Percentiles rank a stretch among this genome's conserved stretches.
Evolutionary conservation across 2,888 invertebrate species (phyloP).

Genomic region (Megalurothrips usitatus): DNA sequence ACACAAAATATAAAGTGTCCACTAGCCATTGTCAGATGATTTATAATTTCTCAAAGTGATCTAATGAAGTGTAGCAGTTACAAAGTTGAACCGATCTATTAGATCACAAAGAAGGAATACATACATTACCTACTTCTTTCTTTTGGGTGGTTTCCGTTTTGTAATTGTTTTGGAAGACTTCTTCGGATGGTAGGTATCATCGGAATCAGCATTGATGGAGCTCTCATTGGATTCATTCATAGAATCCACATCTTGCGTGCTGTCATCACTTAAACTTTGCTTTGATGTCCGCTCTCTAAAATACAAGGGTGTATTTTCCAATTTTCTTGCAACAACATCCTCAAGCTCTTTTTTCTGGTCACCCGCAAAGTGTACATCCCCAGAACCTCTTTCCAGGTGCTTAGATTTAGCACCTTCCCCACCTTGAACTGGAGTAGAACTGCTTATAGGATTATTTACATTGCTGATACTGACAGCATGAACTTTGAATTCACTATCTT

Average conservation of each 20-base stretch:
- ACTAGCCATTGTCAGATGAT: no score
- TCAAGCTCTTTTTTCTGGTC: not conserved
- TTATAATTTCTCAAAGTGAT: no score
- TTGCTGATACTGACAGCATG: not conserved
- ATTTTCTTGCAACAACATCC: not conserved
- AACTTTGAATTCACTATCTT: not conserved
- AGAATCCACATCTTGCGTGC: not conserved
- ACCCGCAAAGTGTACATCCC: not conserved
- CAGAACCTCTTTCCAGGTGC: no score
- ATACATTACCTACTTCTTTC: not conserved
- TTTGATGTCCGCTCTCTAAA: not conserved
- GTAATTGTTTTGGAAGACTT: not conserved
- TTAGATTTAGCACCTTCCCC: not conserved
- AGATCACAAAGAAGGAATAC: not conserved
- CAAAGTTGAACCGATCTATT: no score
- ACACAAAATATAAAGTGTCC: no score
- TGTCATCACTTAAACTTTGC: not conserved
- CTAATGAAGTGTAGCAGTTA: no score
- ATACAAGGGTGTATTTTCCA: not conserved
- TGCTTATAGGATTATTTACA: not conserved
- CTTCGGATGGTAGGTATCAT: not conserved
- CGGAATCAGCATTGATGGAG: not conserved
- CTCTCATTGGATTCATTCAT: not conserved
- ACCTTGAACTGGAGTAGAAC: not conserved
- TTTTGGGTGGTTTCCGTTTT: not conserved